Base-by-base conservation (phyloP, 2,888 invertebrate species). In the Drosophila histrio region DNA sequence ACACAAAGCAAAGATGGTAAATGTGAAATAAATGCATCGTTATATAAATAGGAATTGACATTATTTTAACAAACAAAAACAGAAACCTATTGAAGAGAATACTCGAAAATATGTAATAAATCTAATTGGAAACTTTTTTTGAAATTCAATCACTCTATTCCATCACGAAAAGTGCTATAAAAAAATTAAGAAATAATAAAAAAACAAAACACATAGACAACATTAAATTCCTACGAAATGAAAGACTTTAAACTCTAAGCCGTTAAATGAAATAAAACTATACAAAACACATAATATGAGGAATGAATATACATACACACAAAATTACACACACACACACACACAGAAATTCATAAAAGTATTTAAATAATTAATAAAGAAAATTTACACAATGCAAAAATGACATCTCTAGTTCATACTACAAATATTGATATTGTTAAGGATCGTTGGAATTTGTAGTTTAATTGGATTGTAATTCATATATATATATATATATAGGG, bases 171-270 rank as follows among this genome's bases (percentile, higher is more conserved):
- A 83, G 71, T 82, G 80, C 72, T 80, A 86, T 66, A 72, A 64
- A 36, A 72, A 64, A 36, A 54, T 26, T 65, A 56, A 63, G 41
- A 70, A 65, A 32, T 13, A 54, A 59, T 56, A 41, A 39, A 52
- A 47, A 30, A 47, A n/a, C n/a, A 41, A 62, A 67, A 77, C 67
- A 79, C 83, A 82, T 75, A 79, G 77, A 84, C 66, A 80, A 88
- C 72, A 73, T 79, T 72, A 81, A 91, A 90, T 90, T 90, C 90
- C 90, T 90, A 90, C 89, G 90, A 90, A 90, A 90, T 91, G 81
- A 90, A 90, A 90, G 90, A 90, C 90, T 90, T 90, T 90, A 84
- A 84, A 85, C 77, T 78, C 74, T 86, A 87, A 79, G 86, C 75
- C 71, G 72, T 81, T 88, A 73, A 79, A 80, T 71, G 67, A 86